Percentiles rank a stretch among this genome's conserved stretches.
Conservation (phyloP, 2,888 invertebrate species). For the Odontothrips loti region DNA sequence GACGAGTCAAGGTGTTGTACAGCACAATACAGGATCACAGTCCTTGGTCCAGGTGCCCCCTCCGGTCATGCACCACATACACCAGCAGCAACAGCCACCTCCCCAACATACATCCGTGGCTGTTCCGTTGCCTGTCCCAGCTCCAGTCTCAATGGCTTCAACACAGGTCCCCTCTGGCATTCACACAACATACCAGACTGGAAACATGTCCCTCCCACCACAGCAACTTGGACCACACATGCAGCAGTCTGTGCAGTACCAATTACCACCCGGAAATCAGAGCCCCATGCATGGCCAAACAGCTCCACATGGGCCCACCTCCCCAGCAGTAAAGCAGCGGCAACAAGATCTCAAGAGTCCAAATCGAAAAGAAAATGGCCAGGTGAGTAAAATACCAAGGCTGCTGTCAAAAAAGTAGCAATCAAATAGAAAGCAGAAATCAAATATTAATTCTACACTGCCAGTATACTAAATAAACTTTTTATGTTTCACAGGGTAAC, state of each 20-base stretch:
- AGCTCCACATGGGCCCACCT: background rate
- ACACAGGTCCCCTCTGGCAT: background rate
- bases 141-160: background rate
- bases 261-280: background rate
- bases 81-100: background rate
- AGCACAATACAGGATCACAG: background rate
- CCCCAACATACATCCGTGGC: background rate
- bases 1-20: background rate
- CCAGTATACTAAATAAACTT: background rate
- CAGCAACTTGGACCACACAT: background rate
- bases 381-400: background rate
- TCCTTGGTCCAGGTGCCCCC: background rate
- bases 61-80: background rate
- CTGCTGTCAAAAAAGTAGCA: background rate
- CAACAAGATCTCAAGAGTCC: background rate
- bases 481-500: background rate
- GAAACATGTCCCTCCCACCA: background rate
- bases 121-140: background rate
- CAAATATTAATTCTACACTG: background rate
- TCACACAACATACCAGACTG: background rate
- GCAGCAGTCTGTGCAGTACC: background rate
- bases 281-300: conserved; percentile 7
- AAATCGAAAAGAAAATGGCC: background rate
- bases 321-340: background rate
- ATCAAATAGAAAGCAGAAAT: background rate